Evolutionary conservation across 2,888 invertebrate genomes (phyloP).

Genomic region (Didymodactylos carnosus): DNA sequence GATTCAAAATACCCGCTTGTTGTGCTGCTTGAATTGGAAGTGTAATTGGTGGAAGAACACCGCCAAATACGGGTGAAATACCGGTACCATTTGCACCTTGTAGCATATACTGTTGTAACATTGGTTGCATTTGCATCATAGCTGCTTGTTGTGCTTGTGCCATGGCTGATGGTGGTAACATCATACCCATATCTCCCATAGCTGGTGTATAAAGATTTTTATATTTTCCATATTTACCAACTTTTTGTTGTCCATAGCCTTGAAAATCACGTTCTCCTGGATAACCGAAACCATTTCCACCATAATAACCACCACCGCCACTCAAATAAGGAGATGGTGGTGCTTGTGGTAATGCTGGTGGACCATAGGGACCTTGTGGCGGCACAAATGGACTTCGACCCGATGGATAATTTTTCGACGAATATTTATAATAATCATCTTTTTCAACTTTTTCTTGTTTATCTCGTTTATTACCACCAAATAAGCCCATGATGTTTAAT

Average conservation of each 20-base stretch:
- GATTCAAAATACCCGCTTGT: not conserved
- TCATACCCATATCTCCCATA: not conserved
- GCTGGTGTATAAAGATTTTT: not conserved
- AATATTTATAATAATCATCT: not conserved
- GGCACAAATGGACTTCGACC: no score
- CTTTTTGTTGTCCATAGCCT: not conserved
- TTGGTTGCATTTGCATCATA: not conserved
- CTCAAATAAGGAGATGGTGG: not conserved
- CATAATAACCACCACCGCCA: not conserved
- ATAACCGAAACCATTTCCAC: not conserved
- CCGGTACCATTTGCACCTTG: not conserved
- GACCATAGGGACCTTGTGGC: no score
- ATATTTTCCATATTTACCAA: not conserved
- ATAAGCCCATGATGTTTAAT: not conserved
- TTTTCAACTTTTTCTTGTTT: not conserved
- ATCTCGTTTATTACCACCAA: not conserved
- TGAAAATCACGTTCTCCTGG: no score
- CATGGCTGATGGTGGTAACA: not conserved
- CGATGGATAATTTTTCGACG: not conserved
- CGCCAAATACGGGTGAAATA: not conserved
- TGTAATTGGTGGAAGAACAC: not conserved
- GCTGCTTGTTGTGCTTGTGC: not conserved
- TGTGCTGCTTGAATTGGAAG: not conserved
- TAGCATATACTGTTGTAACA: not conserved
- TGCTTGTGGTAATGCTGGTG: not conserved